Evolutionary conservation across 1,140 invertebrate species (phyloP), one percentile per base, ranked within the genome.

Genomic region (Macrotrachela quadricornifera): DNA sequence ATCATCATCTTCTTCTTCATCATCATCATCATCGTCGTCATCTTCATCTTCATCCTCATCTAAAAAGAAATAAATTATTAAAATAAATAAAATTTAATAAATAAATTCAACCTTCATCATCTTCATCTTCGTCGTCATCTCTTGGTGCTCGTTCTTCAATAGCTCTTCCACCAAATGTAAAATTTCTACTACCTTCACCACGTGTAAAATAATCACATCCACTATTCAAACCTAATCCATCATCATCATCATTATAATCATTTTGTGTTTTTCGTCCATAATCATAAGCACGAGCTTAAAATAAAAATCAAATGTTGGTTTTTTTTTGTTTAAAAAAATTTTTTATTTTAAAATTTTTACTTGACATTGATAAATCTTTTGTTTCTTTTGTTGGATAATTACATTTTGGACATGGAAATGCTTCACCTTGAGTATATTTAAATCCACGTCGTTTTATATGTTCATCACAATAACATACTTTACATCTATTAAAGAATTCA

Each of bases 321-420:
- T 37, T 46, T 56, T 42, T 18, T 48, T 17, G 56, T 40, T 57
- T 48, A 56, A 30, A 50, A 51, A 55, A 55, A 50, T n/a, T n/a
- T n/a, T n/a, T n/a, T n/a, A 56, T 56, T 47, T 16, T 44, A 12
- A 58, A 53, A 30, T 30, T 4, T 30, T 4, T 72, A 87, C 83
- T 88, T 38, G 87, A 92, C 80, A 95, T 86, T 71, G 82, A 84
- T 58, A 92, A 77, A 70, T 92, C 85, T 64, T 88, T 88, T 1
- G 86, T 91, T 64, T 85, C 78, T 0, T 81, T 79, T 12, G 86
- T 88, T 45, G 87, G 80, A 71, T 80, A 87, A 47, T 79, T 77
- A 74, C 90, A 95, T 71, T 91, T 90, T 12, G 90, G 90, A 66
- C 88, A 94, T 38, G 88, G 86, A 62, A 90, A 80, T 11, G 80